Base-by-base conservation (phyloP, 64 coral and sea anemone genomes). In the Dendrophyllia cribrosa region DNA sequence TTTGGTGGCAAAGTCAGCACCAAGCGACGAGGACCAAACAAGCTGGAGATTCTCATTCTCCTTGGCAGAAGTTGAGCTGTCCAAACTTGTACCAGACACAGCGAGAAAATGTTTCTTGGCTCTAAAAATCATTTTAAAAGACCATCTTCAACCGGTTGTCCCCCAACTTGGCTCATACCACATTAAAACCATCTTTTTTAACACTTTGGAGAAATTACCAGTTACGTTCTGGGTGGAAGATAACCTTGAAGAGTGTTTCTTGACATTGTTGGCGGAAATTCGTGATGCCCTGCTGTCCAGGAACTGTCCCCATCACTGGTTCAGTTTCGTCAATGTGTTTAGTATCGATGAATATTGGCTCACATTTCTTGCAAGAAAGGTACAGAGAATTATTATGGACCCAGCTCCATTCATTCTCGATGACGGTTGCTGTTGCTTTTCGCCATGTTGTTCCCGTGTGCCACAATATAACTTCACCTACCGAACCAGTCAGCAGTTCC, bases 11-110 rank as follows among this genome's bases (percentile, higher is more conserved):
- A 93, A 93, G 66, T 59, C 85, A 53, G 73, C 67, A 70, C 92
- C 92, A 9, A 34, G 9, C 5, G 85, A 93, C 26, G 19, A 82
- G n/a, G 19, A 88, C 49, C 11, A 79, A 51, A 22, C 52, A 74
- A 88, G 74, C 20, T 93, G 92, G 92, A 59, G 92, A 48, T 93
- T 93, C 49, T 93, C 92, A 0, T 93, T 93, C 66, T 93, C 92
- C 7, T 17, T 82, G 24, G 85, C 92, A 79, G 92, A 93, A 82
- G 84, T 93, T 45, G 92, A 93, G 58, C 92, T 93, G 5, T 93
- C 92, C 9, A 93, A 82, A 51, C 85, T 93, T 63, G 56, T 88
- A 44, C 85, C 64, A 46, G 75, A 82, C 12, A 82, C 77, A 3
- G 85, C 92, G 19, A 93, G 86, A 46, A 80, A 88, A 74, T 93